Conservation (phyloP, 2,113 vertebrate genomes). For the Bubalus kerabau region DNA sequence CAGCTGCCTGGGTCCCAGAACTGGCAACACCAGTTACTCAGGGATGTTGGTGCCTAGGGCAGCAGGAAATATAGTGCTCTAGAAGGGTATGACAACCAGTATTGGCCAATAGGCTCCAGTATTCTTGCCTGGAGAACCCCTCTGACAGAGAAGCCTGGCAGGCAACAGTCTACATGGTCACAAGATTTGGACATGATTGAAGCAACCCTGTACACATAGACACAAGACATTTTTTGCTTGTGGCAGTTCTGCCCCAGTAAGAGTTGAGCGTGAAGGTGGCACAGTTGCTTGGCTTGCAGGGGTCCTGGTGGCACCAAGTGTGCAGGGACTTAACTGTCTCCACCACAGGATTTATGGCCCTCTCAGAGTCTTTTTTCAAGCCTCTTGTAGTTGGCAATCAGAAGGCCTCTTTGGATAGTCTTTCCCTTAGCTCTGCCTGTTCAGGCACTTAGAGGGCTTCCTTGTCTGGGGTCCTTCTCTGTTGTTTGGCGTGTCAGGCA, state of each 20-base stretch:
- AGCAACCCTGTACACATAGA: neutral
- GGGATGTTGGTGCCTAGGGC: neutral
- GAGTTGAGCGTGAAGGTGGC: neutral
- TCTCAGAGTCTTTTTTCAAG: neutral
- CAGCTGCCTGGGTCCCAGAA: neutral
- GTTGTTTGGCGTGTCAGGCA: accelerated
- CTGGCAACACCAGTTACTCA: neutral
- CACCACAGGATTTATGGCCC: neutral
- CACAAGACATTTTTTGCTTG: neutral
- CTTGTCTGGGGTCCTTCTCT: neutral
- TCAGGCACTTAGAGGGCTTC: neutral
- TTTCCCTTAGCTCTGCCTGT: neutral
- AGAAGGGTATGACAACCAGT: neutral
- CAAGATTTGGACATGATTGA: neutral
- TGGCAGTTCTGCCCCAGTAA: neutral
- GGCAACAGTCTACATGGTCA: neutral
- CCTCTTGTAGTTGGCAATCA: neutral
- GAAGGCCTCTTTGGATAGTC: neutral
- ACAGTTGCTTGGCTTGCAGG: neutral
- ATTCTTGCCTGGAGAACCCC: neutral
- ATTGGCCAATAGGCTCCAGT: neutral
- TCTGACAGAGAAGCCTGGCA: neutral
- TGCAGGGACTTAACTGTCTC: neutral
- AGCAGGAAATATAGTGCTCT: neutral
- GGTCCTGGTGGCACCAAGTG: neutral